Evolutionary conservation across 1,140 invertebrate genomes (phyloP).

Genomic region (Calliphora vicina): DNA sequence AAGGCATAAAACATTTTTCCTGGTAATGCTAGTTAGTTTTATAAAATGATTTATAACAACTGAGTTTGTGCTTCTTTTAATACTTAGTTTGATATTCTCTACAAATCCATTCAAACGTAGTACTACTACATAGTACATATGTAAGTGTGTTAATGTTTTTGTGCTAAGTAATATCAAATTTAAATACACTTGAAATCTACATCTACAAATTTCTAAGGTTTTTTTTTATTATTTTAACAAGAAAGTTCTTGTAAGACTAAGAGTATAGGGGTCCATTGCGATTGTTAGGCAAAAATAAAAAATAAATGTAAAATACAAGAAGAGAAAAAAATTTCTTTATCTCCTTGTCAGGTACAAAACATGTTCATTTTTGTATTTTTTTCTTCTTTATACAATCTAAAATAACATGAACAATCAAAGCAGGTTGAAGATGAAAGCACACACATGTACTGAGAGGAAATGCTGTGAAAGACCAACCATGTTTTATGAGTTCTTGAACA

Average conservation of each 20-base stretch:
- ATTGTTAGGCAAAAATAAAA: background rate
- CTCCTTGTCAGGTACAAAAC: background rate
- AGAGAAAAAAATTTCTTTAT: background rate
- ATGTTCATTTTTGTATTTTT: background rate
- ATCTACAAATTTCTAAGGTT: too few relatives aligned
- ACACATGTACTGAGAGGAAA: background rate
- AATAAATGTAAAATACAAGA: background rate
- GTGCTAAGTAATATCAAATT: background rate
- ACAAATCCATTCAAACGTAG: too few relatives aligned
- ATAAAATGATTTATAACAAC: background rate
- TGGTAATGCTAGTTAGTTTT: background rate
- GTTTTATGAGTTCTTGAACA: background rate
- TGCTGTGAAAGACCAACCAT: background rate
- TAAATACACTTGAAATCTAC: background rate
- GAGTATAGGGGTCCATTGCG: background rate
- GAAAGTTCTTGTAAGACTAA: background rate
- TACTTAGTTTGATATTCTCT: too few relatives aligned
- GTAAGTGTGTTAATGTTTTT: too few relatives aligned
- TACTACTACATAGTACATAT: too few relatives aligned
- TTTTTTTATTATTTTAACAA: too few relatives aligned
- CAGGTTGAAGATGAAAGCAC: too few relatives aligned
- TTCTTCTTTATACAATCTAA: background rate
- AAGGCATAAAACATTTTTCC: background rate
- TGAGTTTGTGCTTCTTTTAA: background rate
- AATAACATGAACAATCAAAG: background rate